Percentiles rank a stretch among this genome's conserved stretches.
These are phyloP conservation scores for Linepithema humile DNA, from an alignment of 1,140 invertebrate species.

Conservation along the genomic window DNA sequence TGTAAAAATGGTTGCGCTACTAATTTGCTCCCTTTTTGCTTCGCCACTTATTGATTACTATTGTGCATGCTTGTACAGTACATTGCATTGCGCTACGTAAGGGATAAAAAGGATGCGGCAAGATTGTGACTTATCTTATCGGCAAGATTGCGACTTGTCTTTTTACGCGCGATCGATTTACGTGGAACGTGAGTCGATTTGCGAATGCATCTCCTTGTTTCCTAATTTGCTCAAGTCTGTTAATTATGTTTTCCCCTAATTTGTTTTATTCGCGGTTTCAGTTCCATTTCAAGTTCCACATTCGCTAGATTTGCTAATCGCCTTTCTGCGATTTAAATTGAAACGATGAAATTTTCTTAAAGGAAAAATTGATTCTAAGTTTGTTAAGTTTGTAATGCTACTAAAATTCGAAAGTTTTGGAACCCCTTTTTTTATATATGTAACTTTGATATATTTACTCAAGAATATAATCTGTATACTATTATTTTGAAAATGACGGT, in stretches of 20 bases:
- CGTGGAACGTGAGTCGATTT: constrained; percentile 12
- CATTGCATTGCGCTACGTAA: background rate
- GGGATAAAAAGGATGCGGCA: too few species aligned
- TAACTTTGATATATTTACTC: background rate
- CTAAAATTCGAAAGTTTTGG: background rate
- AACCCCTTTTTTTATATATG: background rate
- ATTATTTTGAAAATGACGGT: background rate
- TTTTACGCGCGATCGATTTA: background rate
- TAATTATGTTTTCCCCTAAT: constrained; percentile 15
- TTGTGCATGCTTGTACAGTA: constrained; percentile 22
- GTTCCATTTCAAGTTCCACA: background rate
- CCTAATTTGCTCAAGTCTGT: background rate
- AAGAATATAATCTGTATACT: background rate
- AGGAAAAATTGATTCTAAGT: background rate
- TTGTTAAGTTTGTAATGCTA: background rate
- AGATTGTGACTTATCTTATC: too few species aligned
- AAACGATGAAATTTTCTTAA: background rate
- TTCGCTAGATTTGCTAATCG: background rate
- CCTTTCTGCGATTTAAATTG: background rate
- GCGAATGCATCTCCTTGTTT: background rate
- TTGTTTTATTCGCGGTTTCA: background rate
- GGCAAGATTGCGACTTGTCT: background rate
- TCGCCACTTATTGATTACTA: constrained; percentile 41
- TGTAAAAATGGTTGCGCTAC: constrained; percentile 60
- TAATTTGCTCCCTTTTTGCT: constrained; percentile 24